Evolutionary conservation across 2,113 vertebrate species (phyloP).

Genomic region (Rousettus leschenaultii): DNA sequence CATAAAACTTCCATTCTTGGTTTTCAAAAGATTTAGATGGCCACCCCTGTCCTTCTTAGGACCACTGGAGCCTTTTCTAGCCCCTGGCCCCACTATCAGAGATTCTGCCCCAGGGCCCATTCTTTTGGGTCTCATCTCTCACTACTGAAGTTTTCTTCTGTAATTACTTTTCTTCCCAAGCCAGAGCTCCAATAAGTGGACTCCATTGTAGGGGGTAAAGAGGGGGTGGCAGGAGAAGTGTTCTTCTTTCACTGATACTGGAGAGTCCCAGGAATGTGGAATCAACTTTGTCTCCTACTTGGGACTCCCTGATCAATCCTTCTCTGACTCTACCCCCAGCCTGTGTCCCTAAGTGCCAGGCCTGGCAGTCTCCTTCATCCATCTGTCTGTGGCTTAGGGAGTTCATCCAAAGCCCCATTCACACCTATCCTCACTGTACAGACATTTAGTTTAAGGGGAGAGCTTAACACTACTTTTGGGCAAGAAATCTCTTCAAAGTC

Average conservation of each 20-base stretch:
- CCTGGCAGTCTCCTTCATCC: not conserved
- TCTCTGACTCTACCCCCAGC: not conserved
- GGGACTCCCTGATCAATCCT: not conserved
- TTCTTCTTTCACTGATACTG: not conserved
- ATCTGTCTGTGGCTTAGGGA: not conserved
- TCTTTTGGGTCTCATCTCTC: not conserved
- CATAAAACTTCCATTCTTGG: not conserved
- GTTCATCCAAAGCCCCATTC: not conserved
- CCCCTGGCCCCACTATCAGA: not conserved
- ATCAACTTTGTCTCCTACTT: not conserved
- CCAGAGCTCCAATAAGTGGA: not conserved
- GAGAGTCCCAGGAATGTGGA: not conserved
- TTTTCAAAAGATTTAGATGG: not conserved
- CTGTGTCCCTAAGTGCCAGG: not conserved
- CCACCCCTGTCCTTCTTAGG: not conserved
- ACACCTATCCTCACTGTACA: not conserved
- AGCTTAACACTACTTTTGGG: not conserved
- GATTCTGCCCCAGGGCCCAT: not conserved
- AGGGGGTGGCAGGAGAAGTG: not conserved
- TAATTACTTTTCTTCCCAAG: not conserved
- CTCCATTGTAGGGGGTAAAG: not conserved
- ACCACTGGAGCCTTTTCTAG: not conserved
- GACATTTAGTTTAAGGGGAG: slow-evolving; percentile 21
- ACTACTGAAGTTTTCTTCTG: not conserved
- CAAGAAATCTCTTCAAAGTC: slow-evolving; percentile 1